Evolutionary conservation across 2,888 invertebrate genomes (phyloP).

Genomic region (Sinohyriopsis cumingii): DNA sequence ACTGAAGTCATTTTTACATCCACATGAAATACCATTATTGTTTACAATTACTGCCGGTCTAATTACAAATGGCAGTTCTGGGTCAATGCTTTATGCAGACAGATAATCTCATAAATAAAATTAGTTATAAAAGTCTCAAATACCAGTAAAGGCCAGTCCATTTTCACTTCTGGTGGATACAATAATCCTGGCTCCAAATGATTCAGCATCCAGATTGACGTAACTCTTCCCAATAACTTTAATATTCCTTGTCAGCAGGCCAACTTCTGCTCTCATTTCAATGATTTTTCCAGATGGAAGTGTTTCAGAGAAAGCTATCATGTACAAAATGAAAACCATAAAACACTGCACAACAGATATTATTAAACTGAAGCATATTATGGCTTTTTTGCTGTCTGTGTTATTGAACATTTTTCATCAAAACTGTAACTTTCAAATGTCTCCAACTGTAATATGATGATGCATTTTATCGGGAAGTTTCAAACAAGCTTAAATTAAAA

Average conservation of each 20-base stretch:
- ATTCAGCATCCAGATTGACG: constrained; percentile 40
- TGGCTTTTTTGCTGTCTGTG: neutral
- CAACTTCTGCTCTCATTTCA: constrained; percentile 34
- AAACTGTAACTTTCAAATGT: too few relatives aligned
- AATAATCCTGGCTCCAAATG: constrained; percentile 62
- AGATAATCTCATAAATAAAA: too few relatives aligned
- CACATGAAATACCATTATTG: too few relatives aligned
- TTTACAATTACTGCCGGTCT: too few relatives aligned
- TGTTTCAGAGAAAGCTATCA: constrained; percentile 11
- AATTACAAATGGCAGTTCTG: too few relatives aligned
- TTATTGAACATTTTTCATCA: neutral
- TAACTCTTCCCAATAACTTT: constrained; percentile 51
- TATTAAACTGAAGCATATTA: neutral
- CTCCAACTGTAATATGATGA: too few relatives aligned
- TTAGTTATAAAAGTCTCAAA: too few relatives aligned
- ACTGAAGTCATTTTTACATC: too few relatives aligned
- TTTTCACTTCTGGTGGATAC: constrained; percentile 33
- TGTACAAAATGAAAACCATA: neutral
- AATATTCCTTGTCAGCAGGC: constrained; percentile 36
- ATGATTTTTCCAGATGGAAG: constrained; percentile 21
- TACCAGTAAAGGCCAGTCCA: neutral
- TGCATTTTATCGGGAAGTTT: too few relatives aligned
- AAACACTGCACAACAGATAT: neutral
- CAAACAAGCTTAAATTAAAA: too few relatives aligned
- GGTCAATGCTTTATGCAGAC: too few relatives aligned